Percentiles rank a stretch among this genome's conserved stretches.
These are phyloP conservation scores for Glaucopsyche alexis DNA, from an alignment of 2,888 invertebrate genomes.

Conservation along the genomic window DNA sequence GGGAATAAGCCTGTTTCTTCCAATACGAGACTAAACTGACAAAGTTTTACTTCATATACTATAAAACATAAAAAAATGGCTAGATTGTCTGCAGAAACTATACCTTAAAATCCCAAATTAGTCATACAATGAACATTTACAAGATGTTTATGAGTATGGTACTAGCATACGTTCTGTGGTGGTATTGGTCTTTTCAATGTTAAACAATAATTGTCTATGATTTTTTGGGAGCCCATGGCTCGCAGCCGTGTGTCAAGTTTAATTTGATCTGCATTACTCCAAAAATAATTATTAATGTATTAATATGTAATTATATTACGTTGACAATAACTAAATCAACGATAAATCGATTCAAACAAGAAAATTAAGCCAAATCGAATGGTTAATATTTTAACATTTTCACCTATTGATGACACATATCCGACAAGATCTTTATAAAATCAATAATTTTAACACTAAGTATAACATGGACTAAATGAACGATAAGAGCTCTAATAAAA, in stretches of 20 bases:
- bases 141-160: slow-evolving; percentile 21
- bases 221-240: background rate
- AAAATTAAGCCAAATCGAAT: background rate
- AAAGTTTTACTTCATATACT: slow-evolving; percentile 18
- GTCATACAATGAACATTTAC: slow-evolving; percentile 12
- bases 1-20: slow-evolving; percentile 27
- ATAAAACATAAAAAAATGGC: slow-evolving; percentile 23
- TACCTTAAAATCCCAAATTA: slow-evolving; percentile 5
- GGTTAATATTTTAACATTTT: background rate
- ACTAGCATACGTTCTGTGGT: background rate
- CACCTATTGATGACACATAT: slow-evolving; percentile 23
- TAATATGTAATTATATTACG: slow-evolving; percentile 17
- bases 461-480: slow-evolving; percentile 48
- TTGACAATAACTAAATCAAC: background rate
- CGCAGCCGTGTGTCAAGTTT: background rate
- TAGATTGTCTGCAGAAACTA: slow-evolving; percentile 19
- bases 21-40: slow-evolving; percentile 20
- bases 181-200: slow-evolving; percentile 24
- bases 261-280: background rate
- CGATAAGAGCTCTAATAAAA: slow-evolving; percentile 52
- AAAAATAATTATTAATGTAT: background rate
- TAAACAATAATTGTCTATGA: slow-evolving; percentile 6
- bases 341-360: background rate
- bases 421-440: slow-evolving; percentile 29
- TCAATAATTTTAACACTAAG: slow-evolving; percentile 32